A percentile compares a stretch with the other conserved stretches of the same genome.
Evolutionary conservation across 1,140 invertebrate genomes (phyloP).

Genomic region (Drosophila aff.): DNA sequence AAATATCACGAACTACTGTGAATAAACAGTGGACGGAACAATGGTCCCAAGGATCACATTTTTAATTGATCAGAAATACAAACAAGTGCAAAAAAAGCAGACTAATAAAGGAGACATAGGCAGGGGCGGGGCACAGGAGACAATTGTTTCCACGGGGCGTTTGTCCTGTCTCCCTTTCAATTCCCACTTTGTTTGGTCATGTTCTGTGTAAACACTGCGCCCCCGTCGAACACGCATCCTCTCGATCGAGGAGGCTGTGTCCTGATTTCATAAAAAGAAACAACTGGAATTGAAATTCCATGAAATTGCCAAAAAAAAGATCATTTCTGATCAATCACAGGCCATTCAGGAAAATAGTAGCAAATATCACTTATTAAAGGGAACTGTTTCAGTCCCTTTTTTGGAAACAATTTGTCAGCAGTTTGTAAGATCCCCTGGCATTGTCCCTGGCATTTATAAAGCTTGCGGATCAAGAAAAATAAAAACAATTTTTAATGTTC

Average conservation of each 20-base stretch:
- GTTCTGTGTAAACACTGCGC: conserved; percentile 73
- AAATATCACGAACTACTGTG: conserved; percentile 71
- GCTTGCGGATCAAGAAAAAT: neutral
- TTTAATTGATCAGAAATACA: conserved; percentile 83
- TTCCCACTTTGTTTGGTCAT: conserved; percentile 44
- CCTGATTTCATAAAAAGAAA: conserved; percentile 55
- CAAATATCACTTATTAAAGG: neutral
- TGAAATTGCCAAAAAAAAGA: conserved; percentile 50
- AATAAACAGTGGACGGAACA: conserved; percentile 36
- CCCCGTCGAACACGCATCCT: conserved; percentile 19
- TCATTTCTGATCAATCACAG: conserved; percentile 34
- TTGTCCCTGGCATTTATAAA: neutral
- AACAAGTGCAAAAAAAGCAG: conserved; percentile 76
- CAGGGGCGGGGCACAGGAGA: conserved; percentile 1
- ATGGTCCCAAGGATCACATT: conserved; percentile 31
- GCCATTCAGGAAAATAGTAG: neutral
- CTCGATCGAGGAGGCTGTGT: conserved; percentile 29
- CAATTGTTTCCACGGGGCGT: conserved; percentile 59
- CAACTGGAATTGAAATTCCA: conserved; percentile 45
- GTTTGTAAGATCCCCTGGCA: neutral
- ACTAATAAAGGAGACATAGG: conserved; percentile 1
- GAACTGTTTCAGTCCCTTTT: no score
- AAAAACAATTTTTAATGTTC: neutral
- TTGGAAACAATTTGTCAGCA: conserved; percentile 15
- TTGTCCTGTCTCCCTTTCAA: conserved; percentile 48